Evolutionary conservation across 2,797 vertebrate species (phyloP).

Genomic region (Mus caroli): DNA sequence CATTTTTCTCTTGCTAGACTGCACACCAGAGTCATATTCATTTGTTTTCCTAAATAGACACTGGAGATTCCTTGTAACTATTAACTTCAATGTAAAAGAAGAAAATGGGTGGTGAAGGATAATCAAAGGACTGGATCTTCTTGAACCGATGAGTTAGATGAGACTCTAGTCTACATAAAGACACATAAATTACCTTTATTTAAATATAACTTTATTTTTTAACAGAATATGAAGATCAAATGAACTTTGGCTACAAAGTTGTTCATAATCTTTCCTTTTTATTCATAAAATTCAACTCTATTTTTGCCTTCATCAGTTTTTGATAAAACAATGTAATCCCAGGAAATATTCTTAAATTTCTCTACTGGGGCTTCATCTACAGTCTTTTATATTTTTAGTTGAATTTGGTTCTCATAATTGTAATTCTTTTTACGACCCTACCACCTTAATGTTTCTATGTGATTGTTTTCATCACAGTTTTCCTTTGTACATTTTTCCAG

Average conservation of each 20-base stretch:
- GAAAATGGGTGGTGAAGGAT: neutral
- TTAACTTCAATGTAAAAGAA: neutral
- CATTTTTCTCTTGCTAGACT: conserved; percentile 47
- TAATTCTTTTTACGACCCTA: neutral
- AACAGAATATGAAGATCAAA: neutral
- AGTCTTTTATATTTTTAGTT: neutral
- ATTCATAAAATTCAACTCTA: neutral
- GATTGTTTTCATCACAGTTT: neutral
- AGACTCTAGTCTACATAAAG: neutral
- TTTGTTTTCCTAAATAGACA: conserved; percentile 60
- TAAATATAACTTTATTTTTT: neutral
- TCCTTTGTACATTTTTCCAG: neutral
- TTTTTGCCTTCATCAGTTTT: neutral
- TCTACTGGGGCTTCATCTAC: neutral
- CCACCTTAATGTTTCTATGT: neutral
- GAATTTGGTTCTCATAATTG: neutral
- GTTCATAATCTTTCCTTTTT: neutral
- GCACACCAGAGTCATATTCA: neutral
- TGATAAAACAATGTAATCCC: neutral
- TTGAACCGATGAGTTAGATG: neutral
- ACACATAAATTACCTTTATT: neutral
- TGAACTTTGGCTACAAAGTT: neutral
- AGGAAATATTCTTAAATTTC: neutral
- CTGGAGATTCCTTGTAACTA: conserved; percentile 13
- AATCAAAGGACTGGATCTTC: neutral